Percentiles rank a stretch among this genome's conserved stretches.
These are phyloP conservation scores for Mamestra brassicae DNA, from an alignment of 2,888 invertebrate species.

Conservation along the genomic window DNA sequence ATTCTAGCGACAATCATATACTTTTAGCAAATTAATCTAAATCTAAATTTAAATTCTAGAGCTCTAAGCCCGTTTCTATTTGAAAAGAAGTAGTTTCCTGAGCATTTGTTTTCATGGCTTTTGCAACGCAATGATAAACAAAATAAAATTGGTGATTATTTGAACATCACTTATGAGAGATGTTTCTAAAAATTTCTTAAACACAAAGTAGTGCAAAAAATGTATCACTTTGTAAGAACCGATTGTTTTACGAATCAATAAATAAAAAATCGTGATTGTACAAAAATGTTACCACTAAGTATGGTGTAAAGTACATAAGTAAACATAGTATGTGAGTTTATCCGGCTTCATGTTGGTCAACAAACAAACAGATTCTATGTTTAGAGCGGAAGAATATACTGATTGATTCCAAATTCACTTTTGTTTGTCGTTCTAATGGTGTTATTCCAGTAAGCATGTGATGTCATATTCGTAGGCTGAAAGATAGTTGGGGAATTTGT, in stretches of 20 bases:
- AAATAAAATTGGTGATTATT: too few relatives aligned
- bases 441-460: not conserved
- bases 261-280: conserved; percentile 20
- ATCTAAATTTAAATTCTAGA: too few relatives aligned
- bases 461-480: not conserved
- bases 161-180: too few relatives aligned
- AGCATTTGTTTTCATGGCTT: too few relatives aligned
- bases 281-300: conserved; percentile 7
- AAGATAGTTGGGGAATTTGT: too few relatives aligned
- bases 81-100: too few relatives aligned
- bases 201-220: not conserved
- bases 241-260: not conserved
- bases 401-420: conserved; percentile 11
- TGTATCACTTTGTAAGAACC: not conserved
- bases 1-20: too few relatives aligned
- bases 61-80: too few relatives aligned
- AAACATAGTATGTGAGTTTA: conserved; percentile 23
- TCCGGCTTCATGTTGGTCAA: conserved; percentile 18
- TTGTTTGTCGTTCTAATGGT: not conserved
- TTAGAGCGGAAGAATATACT: conserved; percentile 49
- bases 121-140: too few relatives aligned
- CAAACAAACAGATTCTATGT: conserved; percentile 46
- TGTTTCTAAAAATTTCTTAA: too few relatives aligned
- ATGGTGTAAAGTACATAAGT: conserved; percentile 13
- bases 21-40: too few relatives aligned